Evolutionary conservation across 2,113 vertebrate species (phyloP).

Genomic region (Dipodomys spectabilis): DNA sequence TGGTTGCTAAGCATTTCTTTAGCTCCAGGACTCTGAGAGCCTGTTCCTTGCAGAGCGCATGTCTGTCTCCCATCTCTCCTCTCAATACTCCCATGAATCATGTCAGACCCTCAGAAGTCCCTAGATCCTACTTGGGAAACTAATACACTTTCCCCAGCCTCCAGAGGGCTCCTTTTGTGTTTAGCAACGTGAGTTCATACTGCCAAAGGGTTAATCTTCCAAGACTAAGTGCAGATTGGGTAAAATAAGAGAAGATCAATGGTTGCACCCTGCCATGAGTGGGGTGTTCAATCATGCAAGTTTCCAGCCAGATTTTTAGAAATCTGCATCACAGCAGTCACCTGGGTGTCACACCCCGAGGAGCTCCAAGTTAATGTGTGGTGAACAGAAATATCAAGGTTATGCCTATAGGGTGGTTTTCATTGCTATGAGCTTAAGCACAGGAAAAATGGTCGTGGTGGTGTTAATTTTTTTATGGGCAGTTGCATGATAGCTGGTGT

Average conservation of each 20-base stretch:
- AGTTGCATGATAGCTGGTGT: conserved; percentile 61
- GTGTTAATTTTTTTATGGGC: conserved; percentile 77
- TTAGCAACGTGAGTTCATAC: conserved; percentile 67
- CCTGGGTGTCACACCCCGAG: conserved; percentile 52
- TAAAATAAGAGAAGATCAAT: conserved; percentile 80
- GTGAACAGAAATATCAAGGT: conserved; percentile 71
- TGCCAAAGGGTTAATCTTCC: conserved; percentile 79
- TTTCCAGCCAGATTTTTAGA: conserved; percentile 79
- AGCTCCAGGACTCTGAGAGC: neutral
- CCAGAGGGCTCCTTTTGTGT: conserved; percentile 40
- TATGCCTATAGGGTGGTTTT: conserved; percentile 59
- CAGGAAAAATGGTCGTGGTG: conserved; percentile 64
- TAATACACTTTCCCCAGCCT: conserved; percentile 48
- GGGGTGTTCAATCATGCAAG: conserved; percentile 61
- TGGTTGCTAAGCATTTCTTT: neutral
- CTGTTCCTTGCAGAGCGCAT: neutral
- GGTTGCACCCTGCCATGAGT: conserved; percentile 59
- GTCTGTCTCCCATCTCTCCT: neutral
- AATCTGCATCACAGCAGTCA: conserved; percentile 71
- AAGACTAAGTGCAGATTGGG: conserved; percentile 74
- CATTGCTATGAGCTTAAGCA: conserved; percentile 66
- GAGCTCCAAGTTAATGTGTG: conserved; percentile 51
- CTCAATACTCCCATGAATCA: conserved; percentile 44
- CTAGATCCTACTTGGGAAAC: conserved; percentile 36
- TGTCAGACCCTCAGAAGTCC: conserved; percentile 38